Base-by-base conservation (phyloP, 2,888 invertebrate species). In the Bursaphelenchus okinawaensis region DNA sequence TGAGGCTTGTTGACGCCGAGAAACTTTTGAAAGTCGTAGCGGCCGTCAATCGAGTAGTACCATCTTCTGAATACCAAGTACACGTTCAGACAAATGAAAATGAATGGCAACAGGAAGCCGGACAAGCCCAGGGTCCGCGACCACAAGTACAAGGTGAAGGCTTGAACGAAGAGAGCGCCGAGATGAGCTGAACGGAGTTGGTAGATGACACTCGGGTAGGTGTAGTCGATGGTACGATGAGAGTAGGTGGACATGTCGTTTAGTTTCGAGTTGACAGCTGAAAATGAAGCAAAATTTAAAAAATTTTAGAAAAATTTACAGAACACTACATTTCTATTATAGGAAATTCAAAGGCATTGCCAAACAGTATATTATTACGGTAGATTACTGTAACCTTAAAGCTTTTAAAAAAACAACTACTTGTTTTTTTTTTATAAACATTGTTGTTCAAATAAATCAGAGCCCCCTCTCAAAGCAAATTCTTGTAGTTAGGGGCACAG, bases 131-230 rank as follows among this genome's bases (percentile, higher is more conserved):
- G 54, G 4, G 55, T 50, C 8, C 63, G 40, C 27, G 67, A 60
- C 40, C 65, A 65, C 56, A 69, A 58, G 31, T 71, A 71, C 16
- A 71, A 66, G 19, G 66, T 56, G 9, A 71, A n/a, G 8, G 60
- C 63, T 61, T 63, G 65, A 28, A 71, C 40, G 28, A 28, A 62
- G 23, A 73, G 54, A 12, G 65, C 63, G 40, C 71, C 58, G 24
- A 71, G 40, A 22, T 71, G 71, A 6, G 68, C 70, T 4, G 65
- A 68, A 20, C 71, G 69, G n/a, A 71, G 55, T 65, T 71, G 70
- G 55, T 68, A 59, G 51, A 70, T 56, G 16, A 62, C 22, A 23
- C 59, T 27, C 24, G 54, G 31, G 55, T 65, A 69, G 26, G 22
- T 52, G 55, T 57, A 27, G 57, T 57, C 62, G 26, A 51, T 51